These are phyloP conservation scores for Phocoena phocoena DNA, from an alignment of 2,113 vertebrate genomes.

Conservation along the genomic window DNA sequence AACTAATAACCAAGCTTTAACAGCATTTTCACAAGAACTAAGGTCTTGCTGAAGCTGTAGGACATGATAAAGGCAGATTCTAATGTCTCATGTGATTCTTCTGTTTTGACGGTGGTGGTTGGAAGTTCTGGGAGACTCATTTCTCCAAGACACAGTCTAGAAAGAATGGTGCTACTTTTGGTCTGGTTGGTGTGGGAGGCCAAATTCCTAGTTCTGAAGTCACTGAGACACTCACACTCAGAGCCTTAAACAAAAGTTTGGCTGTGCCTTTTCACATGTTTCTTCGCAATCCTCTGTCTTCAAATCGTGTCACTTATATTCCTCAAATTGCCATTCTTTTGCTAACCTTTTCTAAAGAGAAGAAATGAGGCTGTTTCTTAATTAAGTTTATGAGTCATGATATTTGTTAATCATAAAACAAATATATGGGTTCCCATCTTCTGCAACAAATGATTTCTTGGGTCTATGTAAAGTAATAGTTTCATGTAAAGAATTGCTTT, in stretches of 20 bases:
- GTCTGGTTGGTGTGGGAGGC: background rate
- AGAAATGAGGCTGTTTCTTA: background rate
- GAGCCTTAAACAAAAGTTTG: background rate
- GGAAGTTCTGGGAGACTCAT: background rate
- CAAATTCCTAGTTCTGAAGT: background rate
- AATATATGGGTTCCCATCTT: background rate
- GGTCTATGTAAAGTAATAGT: background rate
- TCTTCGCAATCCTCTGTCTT: background rate
- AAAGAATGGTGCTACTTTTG: background rate
- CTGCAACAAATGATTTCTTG: background rate
- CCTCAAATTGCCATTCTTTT: background rate
- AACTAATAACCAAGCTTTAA: background rate
- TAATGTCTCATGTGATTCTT: background rate
- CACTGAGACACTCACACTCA: background rate
- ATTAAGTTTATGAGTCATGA: background rate
- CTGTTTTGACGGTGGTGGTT: background rate
- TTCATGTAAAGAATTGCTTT: background rate
- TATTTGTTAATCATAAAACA: background rate
- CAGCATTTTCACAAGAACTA: background rate
- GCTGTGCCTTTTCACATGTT: background rate
- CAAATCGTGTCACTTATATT: background rate
- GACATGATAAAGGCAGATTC: background rate
- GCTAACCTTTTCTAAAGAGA: background rate
- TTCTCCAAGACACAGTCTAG: background rate
- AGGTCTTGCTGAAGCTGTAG: background rate